These are phyloP conservation scores for Trachythela sp. DNA, from an alignment of 64 coral and sea anemone genomes.

Conservation along the genomic window DNA sequence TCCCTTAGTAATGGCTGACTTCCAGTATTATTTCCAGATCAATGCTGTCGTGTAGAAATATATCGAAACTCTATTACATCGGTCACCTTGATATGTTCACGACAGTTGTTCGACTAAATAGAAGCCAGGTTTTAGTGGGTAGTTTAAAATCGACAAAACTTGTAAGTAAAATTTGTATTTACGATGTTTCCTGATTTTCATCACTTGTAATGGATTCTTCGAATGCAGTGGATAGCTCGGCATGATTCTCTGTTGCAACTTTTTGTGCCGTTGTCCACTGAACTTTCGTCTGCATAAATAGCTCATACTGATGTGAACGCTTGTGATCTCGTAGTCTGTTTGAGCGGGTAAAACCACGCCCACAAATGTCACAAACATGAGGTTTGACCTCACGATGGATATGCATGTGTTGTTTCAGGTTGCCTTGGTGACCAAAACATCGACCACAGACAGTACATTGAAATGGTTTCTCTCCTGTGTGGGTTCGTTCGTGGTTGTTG, in stretches of 20 bases:
- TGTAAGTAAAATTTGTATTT: too few species aligned
- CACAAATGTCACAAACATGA: background rate
- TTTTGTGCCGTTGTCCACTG: background rate
- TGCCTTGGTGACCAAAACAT: background rate
- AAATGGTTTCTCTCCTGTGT: background rate
- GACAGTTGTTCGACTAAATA: too few species aligned
- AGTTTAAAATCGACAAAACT: too few species aligned
- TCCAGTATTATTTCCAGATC: too few species aligned
- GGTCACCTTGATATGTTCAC: too few species aligned
- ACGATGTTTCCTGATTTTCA: background rate
- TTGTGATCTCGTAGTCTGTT: background rate
- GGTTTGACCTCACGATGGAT: background rate
- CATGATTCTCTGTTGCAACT: background rate
- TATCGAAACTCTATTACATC: too few species aligned
- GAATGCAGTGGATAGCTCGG: background rate
- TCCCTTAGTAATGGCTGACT: too few species aligned
- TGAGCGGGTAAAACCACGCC: background rate
- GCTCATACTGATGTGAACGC: background rate
- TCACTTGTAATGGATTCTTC: background rate
- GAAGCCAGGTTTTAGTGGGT: too few species aligned
- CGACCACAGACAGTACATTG: background rate
- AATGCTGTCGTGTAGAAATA: too few species aligned
- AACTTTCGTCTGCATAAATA: background rate
- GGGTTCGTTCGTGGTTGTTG: background rate
- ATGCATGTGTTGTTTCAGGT: background rate